These are phyloP conservation scores for Tyto alba DNA, from an alignment of 2,113 vertebrate species.

Conservation along the genomic window DNA sequence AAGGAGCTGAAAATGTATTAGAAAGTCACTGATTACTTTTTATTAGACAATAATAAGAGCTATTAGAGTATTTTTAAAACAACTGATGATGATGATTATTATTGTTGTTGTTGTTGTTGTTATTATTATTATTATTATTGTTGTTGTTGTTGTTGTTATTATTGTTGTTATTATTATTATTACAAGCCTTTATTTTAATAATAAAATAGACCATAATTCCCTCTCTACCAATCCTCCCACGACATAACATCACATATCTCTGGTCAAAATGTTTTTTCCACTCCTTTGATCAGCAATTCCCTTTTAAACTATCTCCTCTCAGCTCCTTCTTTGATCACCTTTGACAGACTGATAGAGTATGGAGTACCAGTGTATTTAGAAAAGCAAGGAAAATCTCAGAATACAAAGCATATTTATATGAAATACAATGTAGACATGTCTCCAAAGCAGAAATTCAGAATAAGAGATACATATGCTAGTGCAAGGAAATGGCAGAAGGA, in stretches of 20 bases:
- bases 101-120: too few species aligned
- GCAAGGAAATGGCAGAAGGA: not conserved
- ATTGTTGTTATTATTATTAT: too few species aligned
- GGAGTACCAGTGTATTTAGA: not conserved
- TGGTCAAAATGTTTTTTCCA: not conserved
- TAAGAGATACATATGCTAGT: not conserved
- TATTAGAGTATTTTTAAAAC: not conserved
- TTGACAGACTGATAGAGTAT: not conserved
- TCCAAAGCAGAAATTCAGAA: not conserved
- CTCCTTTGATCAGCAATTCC: conserved; percentile 46
- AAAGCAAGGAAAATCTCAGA: not conserved
- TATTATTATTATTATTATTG: too few species aligned
- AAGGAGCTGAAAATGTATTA: not conserved
- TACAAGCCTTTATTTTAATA: not conserved
- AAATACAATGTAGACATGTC: not conserved
- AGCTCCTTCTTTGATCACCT: conserved; percentile 40
- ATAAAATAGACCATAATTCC: not conserved
- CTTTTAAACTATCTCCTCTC: conserved; percentile 23
- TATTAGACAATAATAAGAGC: not conserved
- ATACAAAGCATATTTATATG: not conserved
- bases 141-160: too few species aligned
- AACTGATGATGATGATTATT: too few species aligned
- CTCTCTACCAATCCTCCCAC: not conserved
- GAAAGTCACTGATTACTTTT: not conserved
- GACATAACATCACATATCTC: not conserved